Evolutionary conservation across 64 coral and sea anemone species (phyloP), one percentile per base, ranked within the genome.

Genomic region (Stylophora pistillata): DNA sequence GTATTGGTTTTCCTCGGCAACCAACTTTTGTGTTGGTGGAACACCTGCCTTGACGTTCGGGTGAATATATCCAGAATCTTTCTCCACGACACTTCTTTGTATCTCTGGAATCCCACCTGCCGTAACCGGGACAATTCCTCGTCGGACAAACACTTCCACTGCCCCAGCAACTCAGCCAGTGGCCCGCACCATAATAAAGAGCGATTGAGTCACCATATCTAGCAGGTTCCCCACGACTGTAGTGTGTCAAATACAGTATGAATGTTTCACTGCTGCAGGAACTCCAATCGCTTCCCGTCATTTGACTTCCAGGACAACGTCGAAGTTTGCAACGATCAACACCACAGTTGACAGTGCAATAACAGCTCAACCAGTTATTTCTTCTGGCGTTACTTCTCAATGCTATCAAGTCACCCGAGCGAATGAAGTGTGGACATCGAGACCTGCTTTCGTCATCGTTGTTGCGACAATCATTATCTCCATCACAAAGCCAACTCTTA

Each of bases 381-480:
- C 20, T 26, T 78, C 13, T 78, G 2, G 21, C n/a, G 10, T 56
- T 58, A 2, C 23, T 29, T 29, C 12, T 78, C 18, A 78, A 58
- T 56, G 76, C 76, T 29, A 78, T 58, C 54, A 26, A 2, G 54
- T 78, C 76, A 57, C 76, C 76, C 54, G 76, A 78, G 0, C 76
- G 76, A 78, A 78, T 78, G 34, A 12, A 78, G 53, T 78, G n/a
- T 78, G 76, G 76, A 58, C 76, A 78, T 27, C n/a, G 76, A 58
- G 17, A 56, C 3, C 34, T 57, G 76, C 54, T 78, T 13, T 78
- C 76, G 53, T 78, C 76, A 23, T 78, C n/a, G 53, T 58, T 78
- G 76, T 78, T 78, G 0, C 76, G 5, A 56, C 76, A 78, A 58
- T 78, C 76, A 57, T 78, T 78, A 13, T 78, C 55, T 56, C 76